Percentiles rank a stretch among this genome's conserved stretches.
phyloP scores from a whole-genome alignment of 2,888 invertebrate species.

The Agrotis puta region DNA sequence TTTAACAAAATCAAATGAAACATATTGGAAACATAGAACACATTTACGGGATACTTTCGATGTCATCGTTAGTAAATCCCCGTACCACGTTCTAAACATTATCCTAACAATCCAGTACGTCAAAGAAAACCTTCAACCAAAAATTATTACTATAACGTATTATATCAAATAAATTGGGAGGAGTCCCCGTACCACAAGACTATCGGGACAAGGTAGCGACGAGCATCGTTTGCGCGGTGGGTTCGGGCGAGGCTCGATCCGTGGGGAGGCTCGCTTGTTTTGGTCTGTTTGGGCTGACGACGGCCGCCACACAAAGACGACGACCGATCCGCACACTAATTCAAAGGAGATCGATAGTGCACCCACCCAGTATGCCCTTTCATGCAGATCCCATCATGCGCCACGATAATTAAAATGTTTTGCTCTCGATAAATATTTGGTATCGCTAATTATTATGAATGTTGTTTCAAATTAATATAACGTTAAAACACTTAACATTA shows the following conservation, averaged over 20 bases:
- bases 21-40: not conserved
- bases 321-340: slow-evolving; percentile 90
- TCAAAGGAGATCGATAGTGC: slow-evolving; percentile 91
- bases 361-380: slow-evolving; percentile 87
- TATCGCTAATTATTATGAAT: slow-evolving; percentile 43
- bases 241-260: slow-evolving; percentile 70
- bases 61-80: slow-evolving; percentile 18
- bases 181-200: slow-evolving; percentile 77
- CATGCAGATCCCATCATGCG: slow-evolving; percentile 82
- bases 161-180: slow-evolving; percentile 71
- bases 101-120: slow-evolving; percentile 17
- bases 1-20: not conserved
- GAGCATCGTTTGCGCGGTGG: slow-evolving; percentile 73
- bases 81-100: slow-evolving; percentile 33
- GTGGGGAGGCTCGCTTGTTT: slow-evolving; percentile 85
- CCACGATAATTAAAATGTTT: slow-evolving; percentile 84
- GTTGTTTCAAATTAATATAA: slow-evolving; percentile 17
- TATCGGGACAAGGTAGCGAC: slow-evolving; percentile 82
- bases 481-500: no score
- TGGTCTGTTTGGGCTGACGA: slow-evolving; percentile 90
- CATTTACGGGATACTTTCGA: slow-evolving; percentile 2
- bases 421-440: slow-evolving; percentile 63
- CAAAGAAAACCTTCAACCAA: slow-evolving; percentile 26
- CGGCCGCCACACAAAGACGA: slow-evolving; percentile 89
- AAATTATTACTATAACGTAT: slow-evolving; percentile 60